Evolutionary conservation across 2,797 vertebrate species (phyloP), one percentile per base, ranked within the genome.

Genomic region (Telmatherina bonti): DNA sequence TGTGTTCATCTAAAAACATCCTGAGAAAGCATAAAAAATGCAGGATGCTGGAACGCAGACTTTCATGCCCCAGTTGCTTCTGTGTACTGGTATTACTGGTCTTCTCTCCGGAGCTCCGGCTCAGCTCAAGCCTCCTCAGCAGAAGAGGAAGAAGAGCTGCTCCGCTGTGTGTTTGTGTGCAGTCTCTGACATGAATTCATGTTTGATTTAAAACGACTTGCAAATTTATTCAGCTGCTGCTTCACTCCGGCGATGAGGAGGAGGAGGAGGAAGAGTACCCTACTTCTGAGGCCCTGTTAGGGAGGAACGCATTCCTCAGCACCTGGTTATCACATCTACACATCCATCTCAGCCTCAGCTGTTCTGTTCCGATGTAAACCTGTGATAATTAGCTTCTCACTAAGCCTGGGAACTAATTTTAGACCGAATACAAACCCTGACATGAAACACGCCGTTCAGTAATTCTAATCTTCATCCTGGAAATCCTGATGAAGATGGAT

Each of bases 161-260:
- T 57, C 8, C 1, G 11, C 56, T 43, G 51, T 30, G 49, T 30
- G 54, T 84, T 70, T 86, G 41, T 49, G 54, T 47, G 73, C 72
- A 62, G 66, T 52, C 78, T 68, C 79, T 71, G 74, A 74, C 80
- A 70, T 18, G 0, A 57, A 78, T 76, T 76, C 69, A 80, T 85
- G 76, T 86, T 82, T 84, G 74, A 85, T 82, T 84, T 52, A 72
- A 78, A 83, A 82, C 29, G 12, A 74, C 47, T 41, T 78, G 67
- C 76, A 76, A 68, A 81, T 83, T 20, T 85, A 85, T 86, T 83
- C 84, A 70, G 69, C 63, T 61, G 65, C 86, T 69, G 70, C 79
- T 71, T 68, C 71, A 29, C 62, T 51, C 13, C 0, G 55, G 13
- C 52, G 59, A 75, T 69, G 18, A 27, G 10, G 59, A 65, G 33